Conservation (phyloP, 1,140 invertebrate genomes). For the Dolichoris vasculosae region DNA sequence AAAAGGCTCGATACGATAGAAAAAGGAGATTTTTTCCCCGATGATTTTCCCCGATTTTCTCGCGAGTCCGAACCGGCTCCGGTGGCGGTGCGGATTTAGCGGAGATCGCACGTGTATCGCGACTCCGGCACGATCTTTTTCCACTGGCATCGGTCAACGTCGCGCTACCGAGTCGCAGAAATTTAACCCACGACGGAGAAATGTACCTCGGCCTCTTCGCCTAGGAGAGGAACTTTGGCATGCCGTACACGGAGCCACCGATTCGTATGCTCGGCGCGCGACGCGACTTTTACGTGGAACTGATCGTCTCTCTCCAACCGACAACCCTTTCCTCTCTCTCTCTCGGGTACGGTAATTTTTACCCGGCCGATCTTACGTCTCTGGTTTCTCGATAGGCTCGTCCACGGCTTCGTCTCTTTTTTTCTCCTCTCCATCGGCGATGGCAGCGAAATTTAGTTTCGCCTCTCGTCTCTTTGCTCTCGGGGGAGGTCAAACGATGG, state of each 20-base stretch:
- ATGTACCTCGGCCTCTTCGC: constrained; percentile 52
- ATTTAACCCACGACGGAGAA: constrained; percentile 68
- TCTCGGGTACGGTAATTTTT: constrained; percentile 63
- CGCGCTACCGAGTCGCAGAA: constrained; percentile 67
- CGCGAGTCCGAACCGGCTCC: too few relatives aligned
- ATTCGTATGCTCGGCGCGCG: constrained; percentile 68
- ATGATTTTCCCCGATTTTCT: too few relatives aligned
- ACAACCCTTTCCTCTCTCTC: constrained; percentile 63
- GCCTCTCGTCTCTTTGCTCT: constrained; percentile 52
- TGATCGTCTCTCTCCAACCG: constrained; percentile 59
- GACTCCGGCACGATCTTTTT: constrained; percentile 69
- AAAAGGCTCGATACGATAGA: too few relatives aligned
- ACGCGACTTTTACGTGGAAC: constrained; percentile 60
- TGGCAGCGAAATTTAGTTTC: constrained; percentile 65
- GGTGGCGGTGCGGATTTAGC: too few relatives aligned
- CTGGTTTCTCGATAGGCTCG: neutral
- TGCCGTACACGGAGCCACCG: constrained; percentile 62
- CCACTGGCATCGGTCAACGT: constrained; percentile 71
- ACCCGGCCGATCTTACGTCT: constrained; percentile 25
- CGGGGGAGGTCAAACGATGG: constrained; percentile 64
- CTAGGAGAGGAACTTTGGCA: constrained; percentile 44
- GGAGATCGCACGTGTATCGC: too few relatives aligned
- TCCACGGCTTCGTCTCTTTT: neutral
- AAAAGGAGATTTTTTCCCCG: too few relatives aligned
- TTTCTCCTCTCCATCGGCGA: neutral